Evolutionary conservation across 1,140 invertebrate species (phyloP).

Genomic region (Pseudoatta argentina): DNA sequence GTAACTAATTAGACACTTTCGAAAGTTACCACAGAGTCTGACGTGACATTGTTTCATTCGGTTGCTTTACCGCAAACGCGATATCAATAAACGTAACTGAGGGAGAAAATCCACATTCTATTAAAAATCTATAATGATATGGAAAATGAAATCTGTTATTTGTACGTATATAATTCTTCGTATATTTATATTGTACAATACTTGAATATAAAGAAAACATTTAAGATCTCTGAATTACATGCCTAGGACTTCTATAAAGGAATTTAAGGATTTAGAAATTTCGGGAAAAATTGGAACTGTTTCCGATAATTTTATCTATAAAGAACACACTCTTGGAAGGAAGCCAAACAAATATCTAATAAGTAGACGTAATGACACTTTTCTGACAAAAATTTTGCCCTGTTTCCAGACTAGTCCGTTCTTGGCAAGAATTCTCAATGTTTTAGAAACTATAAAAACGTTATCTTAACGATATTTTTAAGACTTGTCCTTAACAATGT

Average conservation of each 20-base stretch:
- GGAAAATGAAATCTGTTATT: background rate
- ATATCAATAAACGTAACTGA: constrained; percentile 36
- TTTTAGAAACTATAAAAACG: constrained; percentile 14
- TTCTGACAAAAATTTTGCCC: constrained; percentile 6
- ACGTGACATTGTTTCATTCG: constrained; percentile 69
- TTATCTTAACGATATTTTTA: constrained; percentile 21
- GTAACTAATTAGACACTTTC: constrained; percentile 76
- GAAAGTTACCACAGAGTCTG: constrained; percentile 70
- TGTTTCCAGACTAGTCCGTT: background rate
- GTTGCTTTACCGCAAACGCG: background rate
- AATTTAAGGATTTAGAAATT: background rate
- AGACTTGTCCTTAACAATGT: background rate
- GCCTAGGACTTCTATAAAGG: background rate
- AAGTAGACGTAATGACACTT: constrained; percentile 11
- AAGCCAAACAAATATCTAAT: constrained; percentile 23
- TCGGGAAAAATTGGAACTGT: background rate
- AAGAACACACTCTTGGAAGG: background rate
- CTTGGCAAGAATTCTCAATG: constrained; percentile 40
- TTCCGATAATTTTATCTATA: background rate
- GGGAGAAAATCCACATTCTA: constrained; percentile 19
- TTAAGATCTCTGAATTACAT: background rate
- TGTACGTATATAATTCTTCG: background rate
- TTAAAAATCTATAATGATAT: background rate
- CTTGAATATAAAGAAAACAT: background rate
- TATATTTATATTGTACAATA: background rate